These are phyloP conservation scores for Aporophyla nigra DNA, from an alignment of 2,888 invertebrate species.

Conservation along the genomic window DNA sequence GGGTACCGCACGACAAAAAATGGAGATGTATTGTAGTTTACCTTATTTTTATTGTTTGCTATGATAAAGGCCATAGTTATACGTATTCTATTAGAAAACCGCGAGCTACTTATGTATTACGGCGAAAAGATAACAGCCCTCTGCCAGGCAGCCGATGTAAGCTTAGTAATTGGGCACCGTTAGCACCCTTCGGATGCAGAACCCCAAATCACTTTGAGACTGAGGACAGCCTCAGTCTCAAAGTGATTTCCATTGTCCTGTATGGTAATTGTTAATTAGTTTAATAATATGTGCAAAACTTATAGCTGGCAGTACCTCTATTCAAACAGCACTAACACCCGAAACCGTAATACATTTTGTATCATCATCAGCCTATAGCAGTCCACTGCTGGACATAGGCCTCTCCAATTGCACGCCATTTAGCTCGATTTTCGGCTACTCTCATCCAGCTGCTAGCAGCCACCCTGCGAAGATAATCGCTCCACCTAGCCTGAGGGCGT, in stretches of 20 bases:
- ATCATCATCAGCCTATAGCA: too few species aligned
- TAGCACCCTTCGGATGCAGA: not conserved
- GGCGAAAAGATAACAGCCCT: not conserved
- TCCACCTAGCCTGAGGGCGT: too few species aligned
- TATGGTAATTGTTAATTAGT: not conserved
- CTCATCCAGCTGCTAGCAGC: too few species aligned
- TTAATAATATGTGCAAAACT: too few species aligned
- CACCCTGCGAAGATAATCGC: too few species aligned
- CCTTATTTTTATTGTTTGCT: not conserved
- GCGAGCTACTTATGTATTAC: not conserved
- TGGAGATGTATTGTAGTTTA: not conserved
- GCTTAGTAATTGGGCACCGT: not conserved
- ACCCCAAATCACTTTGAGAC: not conserved
- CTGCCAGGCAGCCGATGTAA: not conserved
- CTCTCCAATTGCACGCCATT: too few species aligned
- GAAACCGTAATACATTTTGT: not conserved
- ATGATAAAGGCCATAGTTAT: not conserved
- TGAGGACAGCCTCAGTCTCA: too few species aligned
- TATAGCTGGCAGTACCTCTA: not conserved
- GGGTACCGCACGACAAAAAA: not conserved
- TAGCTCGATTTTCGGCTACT: too few species aligned
- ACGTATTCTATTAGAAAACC: not conserved
- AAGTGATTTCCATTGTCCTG: too few species aligned
- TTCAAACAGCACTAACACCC: not conserved
- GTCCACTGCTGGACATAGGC: too few species aligned